These are phyloP conservation scores for Seira musarum DNA, from an alignment of 2,888 invertebrate species.

Conservation along the genomic window DNA sequence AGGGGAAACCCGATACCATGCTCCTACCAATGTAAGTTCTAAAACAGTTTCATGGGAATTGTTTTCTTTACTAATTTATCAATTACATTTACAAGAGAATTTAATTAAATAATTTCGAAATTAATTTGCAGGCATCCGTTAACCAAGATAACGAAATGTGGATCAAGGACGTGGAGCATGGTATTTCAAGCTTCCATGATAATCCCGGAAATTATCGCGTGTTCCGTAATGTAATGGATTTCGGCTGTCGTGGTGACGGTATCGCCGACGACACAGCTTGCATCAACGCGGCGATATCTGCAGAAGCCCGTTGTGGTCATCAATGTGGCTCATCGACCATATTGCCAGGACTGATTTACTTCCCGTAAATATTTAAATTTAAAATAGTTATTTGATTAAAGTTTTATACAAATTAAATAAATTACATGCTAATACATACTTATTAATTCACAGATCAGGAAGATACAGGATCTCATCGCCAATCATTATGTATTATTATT, in stretches of 20 bases:
- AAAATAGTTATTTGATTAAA: background rate
- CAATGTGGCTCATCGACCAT: slow-evolving; percentile 64
- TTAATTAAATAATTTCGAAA: too few relatives aligned
- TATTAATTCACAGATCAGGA: too few relatives aligned
- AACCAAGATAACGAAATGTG: slow-evolving; percentile 63
- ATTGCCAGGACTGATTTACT: slow-evolving; percentile 62
- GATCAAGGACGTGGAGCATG: slow-evolving; percentile 61
- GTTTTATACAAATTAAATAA: too few relatives aligned
- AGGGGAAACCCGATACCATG: slow-evolving; percentile 36
- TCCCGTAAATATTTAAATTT: slow-evolving; percentile 45
- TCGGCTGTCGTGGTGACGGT: slow-evolving; percentile 64
- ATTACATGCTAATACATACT: too few relatives aligned
- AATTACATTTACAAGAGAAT: too few relatives aligned
- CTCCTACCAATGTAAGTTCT: slow-evolving; percentile 32
- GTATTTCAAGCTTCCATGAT: slow-evolving; percentile 60
- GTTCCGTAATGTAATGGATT: slow-evolving; percentile 66
- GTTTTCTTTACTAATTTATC: too few relatives aligned
- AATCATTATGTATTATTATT: slow-evolving; percentile 67
- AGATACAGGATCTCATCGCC: slow-evolving; percentile 59
- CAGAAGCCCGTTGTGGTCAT: slow-evolving; percentile 62
- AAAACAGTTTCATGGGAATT: too few relatives aligned
- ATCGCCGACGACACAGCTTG: slow-evolving; percentile 64
- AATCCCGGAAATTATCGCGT: slow-evolving; percentile 59
- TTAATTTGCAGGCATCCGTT: background rate
- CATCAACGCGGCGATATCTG: slow-evolving; percentile 64